Evolutionary conservation across 2,113 vertebrate species (phyloP).

Genomic region (Lamprologus callipterus): DNA sequence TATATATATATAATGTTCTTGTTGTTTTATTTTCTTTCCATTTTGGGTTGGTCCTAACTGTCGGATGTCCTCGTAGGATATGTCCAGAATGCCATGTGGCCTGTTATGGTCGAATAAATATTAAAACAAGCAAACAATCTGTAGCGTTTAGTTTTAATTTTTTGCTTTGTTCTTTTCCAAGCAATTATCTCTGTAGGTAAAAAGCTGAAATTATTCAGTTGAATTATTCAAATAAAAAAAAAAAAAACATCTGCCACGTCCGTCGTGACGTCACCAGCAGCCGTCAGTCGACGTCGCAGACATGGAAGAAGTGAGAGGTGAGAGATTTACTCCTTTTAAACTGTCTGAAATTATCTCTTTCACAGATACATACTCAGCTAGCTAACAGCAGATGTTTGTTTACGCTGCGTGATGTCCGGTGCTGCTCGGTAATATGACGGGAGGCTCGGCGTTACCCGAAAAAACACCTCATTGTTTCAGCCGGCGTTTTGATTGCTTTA

Average conservation of each 20-base stretch:
- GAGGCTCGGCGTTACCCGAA: not conserved
- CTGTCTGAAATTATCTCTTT: not conserved
- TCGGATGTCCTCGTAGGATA: not conserved
- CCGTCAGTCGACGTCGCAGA: conserved; percentile 25
- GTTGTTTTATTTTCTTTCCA: not conserved
- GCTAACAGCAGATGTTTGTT: rapidly evolving
- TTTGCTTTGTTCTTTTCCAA: not conserved
- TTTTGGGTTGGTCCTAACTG: not conserved
- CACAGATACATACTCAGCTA: rapidly evolving
- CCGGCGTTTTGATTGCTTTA: not conserved
- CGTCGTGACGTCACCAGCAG: conserved; percentile 44
- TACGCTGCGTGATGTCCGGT: rapidly evolving
- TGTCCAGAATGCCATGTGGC: not conserved
- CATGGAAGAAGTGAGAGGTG: conserved; percentile 77
- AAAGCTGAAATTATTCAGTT: not conserved
- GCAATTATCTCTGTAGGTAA: not conserved
- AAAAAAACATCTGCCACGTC: not conserved
- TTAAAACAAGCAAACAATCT: not conserved
- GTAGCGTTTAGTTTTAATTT: not conserved
- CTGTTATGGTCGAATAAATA: not conserved
- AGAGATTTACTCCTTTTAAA: not conserved
- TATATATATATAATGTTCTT: not conserved
- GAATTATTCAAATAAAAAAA: not conserved
- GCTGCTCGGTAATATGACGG: not conserved
- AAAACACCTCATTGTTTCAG: not conserved